Conservation (phyloP, 2,113 vertebrate species). For the Psittacara wagleri region DNA sequence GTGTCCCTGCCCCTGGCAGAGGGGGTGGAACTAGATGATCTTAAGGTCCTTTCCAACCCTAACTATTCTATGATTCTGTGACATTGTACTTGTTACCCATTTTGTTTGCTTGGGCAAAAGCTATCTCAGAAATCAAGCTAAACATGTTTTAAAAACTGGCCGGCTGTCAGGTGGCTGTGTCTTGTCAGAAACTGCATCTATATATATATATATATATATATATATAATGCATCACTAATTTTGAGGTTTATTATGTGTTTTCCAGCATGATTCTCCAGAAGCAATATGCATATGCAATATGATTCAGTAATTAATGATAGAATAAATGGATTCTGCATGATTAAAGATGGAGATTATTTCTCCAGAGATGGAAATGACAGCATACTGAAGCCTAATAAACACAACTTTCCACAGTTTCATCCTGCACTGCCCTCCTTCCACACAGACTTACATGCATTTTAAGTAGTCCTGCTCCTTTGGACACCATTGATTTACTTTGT, state of each 20-base stretch:
- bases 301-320: background rate
- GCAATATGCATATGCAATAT: background rate
- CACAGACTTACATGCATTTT: background rate
- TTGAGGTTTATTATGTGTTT: background rate
- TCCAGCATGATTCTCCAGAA: background rate
- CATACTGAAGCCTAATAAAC: background rate
- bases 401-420: rapidly evolving
- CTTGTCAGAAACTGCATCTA: background rate
- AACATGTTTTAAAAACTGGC: background rate
- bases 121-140: background rate
- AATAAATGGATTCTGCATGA: background rate
- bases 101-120: background rate
- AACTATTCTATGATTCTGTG: too few species aligned
- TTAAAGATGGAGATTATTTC: background rate
- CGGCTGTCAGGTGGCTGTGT: background rate
- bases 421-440: background rate
- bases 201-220: background rate
- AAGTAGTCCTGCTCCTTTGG: background rate
- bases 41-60: too few species aligned
- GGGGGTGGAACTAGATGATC: too few species aligned
- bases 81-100: background rate
- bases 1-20: too few species aligned
- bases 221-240: background rate
- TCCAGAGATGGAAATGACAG: background rate
- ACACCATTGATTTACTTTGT: background rate